Conservation (phyloP, 2,888 invertebrate species). For the Bimastos eiseni region DNA sequence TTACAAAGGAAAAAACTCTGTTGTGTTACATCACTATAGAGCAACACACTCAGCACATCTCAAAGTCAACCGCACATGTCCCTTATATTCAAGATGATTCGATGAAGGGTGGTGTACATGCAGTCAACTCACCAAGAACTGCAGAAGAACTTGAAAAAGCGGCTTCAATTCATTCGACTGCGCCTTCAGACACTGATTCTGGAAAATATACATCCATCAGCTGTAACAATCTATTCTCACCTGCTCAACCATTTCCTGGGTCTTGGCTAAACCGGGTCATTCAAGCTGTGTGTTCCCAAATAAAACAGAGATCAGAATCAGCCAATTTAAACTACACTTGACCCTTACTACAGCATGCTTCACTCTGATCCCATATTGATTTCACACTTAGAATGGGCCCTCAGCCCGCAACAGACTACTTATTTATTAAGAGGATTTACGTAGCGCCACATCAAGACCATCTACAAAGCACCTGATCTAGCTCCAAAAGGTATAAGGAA, state of each 20-base stretch:
- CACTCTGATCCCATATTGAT: not conserved
- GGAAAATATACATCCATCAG: conserved; percentile 34
- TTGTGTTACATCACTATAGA: not conserved
- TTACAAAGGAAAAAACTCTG: no score
- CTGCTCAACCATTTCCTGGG: not conserved
- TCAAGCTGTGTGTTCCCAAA: not conserved
- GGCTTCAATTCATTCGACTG: conserved; percentile 64
- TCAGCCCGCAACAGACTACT: no score
- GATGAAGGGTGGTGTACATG: not conserved
- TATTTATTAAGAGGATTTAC: no score
- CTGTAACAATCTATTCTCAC: not conserved
- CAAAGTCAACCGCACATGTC: not conserved
- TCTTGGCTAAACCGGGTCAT: no score
- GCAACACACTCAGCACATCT: not conserved
- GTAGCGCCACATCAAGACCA: no score
- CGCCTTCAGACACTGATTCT: conserved; percentile 62
- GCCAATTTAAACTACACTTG: not conserved
- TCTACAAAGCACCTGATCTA: no score
- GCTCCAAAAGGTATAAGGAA: no score
- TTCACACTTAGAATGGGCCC: no score
- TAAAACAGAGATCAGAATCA: not conserved
- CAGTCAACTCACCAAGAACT: conserved; percentile 59
- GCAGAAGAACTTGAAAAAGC: conserved; percentile 60
- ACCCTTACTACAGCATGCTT: not conserved
- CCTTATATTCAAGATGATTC: not conserved